These are phyloP conservation scores for Semotilus atromaculatus DNA, from an alignment of 2,797 vertebrate species.

Conservation along the genomic window DNA sequence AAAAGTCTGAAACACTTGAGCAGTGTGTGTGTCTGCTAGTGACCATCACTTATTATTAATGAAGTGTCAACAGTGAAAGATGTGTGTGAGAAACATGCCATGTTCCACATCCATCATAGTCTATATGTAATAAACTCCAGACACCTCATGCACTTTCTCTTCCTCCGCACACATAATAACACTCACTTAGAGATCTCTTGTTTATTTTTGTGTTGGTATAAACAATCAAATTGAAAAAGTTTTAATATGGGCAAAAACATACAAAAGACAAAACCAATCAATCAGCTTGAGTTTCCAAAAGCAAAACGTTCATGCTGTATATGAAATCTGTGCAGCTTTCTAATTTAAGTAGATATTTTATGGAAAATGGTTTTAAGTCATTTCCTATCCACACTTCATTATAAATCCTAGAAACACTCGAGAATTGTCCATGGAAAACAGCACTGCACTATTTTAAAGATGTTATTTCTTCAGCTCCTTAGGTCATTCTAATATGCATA, in stretches of 20 bases:
- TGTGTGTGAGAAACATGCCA: constrained; percentile 45
- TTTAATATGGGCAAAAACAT: constrained; percentile 7
- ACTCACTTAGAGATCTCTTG: constrained; percentile 21
- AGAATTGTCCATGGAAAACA: constrained; percentile 16
- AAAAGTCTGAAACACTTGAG: constrained; percentile 45
- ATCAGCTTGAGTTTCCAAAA: constrained; percentile 20
- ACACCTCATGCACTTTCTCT: constrained; percentile 12
- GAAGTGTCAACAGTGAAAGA: constrained; percentile 33
- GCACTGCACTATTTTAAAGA: constrained; percentile 8
- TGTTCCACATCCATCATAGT: constrained; percentile 28
- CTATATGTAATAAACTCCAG: constrained; percentile 25
- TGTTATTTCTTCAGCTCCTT: constrained; percentile 25
- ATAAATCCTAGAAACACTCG: constrained; percentile 21
- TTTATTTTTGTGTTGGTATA: not conserved
- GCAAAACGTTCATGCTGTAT: not conserved
- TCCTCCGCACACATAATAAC: not conserved
- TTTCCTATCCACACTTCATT: constrained; percentile 43
- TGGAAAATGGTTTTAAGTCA: constrained; percentile 36
- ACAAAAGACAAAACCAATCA: constrained; percentile 7
- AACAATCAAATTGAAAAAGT: not conserved
- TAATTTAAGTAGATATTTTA: constrained; percentile 36
- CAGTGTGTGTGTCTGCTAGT: constrained; percentile 38
- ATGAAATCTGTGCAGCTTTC: not conserved
- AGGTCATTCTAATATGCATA: constrained; percentile 3
- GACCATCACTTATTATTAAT: constrained; percentile 47